phyloP scores from a whole-genome alignment of 2,113 vertebrate genomes.

The Aviceda subcristata region DNA sequence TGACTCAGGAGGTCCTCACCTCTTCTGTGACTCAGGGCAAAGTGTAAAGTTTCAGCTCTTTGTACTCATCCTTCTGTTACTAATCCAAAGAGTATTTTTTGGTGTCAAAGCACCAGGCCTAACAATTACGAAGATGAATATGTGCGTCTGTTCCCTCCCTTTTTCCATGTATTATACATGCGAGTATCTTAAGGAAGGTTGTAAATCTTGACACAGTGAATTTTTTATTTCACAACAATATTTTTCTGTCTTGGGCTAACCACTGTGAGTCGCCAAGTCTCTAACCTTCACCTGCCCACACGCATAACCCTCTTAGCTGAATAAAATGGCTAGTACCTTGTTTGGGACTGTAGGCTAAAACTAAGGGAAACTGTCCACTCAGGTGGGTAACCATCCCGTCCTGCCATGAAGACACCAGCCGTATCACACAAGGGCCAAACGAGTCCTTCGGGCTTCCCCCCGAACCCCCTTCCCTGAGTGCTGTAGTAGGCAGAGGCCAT shows the following conservation, averaged over 20 bases:
- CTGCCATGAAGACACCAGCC: not conserved
- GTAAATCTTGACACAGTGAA: not conserved
- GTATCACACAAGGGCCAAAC: not conserved
- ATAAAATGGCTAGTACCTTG: not conserved
- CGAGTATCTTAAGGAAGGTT: not conserved
- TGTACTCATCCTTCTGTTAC: not conserved
- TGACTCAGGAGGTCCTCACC: not conserved
- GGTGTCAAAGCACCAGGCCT: not conserved
- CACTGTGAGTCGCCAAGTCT: not conserved
- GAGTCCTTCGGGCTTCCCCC: not conserved
- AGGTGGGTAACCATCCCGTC: not conserved
- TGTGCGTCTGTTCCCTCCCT: not conserved
- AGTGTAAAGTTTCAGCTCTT: not conserved
- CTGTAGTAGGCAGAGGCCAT: not conserved
- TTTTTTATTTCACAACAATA: not conserved
- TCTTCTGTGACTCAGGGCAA: not conserved
- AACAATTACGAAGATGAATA: not conserved
- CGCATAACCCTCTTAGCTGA: not conserved
- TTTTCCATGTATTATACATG: not conserved
- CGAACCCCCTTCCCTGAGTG: not conserved
- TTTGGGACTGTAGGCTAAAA: not conserved
- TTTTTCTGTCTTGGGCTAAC: not conserved
- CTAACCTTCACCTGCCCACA: not conserved
- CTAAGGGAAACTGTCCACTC: not conserved
- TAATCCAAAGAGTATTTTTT: not conserved